A percentile compares a stretch with the other conserved stretches of the same genome.
These are phyloP conservation scores for Heterodera carotae DNA, from an alignment of 1,140 invertebrate species.

Conservation along the genomic window DNA sequence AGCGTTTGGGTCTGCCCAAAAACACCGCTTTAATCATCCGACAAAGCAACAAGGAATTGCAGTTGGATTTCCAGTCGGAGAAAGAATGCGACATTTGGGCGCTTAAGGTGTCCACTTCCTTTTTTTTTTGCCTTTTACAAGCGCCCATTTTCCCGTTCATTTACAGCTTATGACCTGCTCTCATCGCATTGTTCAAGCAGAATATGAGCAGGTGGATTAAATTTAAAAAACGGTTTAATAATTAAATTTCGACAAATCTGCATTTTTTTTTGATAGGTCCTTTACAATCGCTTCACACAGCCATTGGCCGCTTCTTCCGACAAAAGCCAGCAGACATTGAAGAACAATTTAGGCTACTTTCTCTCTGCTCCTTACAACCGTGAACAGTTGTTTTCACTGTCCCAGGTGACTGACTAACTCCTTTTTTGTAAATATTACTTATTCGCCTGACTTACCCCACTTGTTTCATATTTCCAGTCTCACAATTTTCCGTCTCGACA, in stretches of 20 bases:
- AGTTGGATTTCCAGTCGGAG: conserved; percentile 31
- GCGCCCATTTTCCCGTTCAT: not conserved
- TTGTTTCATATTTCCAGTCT: conserved; percentile 50
- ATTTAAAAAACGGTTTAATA: no score
- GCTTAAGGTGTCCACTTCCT: conserved; percentile 47
- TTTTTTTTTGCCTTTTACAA: conserved; percentile 8
- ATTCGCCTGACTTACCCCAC: not conserved
- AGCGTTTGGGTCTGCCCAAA: conserved; percentile 30
- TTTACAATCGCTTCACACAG: conserved; percentile 15
- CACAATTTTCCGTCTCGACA: conserved; percentile 48
- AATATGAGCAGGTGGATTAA: conserved; percentile 30
- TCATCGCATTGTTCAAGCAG: conserved; percentile 51
- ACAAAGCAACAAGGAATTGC: conserved; percentile 46
- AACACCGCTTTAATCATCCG: conserved; percentile 35
- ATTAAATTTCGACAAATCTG: no score
- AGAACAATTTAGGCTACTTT: conserved; percentile 38
- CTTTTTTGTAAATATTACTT: conserved; percentile 23
- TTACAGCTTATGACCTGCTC: conserved; percentile 53
- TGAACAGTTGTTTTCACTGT: conserved; percentile 50
- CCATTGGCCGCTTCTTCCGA: not conserved
- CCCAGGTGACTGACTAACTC: conserved; percentile 35
- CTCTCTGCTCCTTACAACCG: conserved; percentile 48
- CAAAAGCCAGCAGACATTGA: not conserved
- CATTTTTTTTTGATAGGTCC: not conserved
- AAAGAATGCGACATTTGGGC: conserved; percentile 51